Evolutionary conservation across 2,113 vertebrate genomes (phyloP).

Genomic region (Phrynosoma platyrhinos): DNA sequence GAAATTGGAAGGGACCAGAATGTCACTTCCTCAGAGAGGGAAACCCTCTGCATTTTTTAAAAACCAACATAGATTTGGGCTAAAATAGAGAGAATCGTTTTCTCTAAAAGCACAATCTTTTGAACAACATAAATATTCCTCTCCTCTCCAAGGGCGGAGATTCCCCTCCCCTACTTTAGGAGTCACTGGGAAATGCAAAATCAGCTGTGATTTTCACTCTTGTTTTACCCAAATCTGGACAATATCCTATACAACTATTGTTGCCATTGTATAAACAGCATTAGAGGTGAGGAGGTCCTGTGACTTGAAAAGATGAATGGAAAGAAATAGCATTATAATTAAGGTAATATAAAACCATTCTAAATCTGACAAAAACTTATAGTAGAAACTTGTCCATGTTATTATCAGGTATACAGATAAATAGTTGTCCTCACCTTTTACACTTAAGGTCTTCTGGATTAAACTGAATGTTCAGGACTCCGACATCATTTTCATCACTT

Average conservation of each 20-base stretch:
- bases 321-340: not conserved
- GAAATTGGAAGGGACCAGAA: too few species aligned
- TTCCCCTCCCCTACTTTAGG: too few species aligned
- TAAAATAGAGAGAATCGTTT: not conserved
- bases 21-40: too few species aligned
- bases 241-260: not conserved
- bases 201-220: not conserved
- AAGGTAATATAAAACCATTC: not conserved
- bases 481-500: constrained; percentile 65
- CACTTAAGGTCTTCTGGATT: constrained; percentile 74
- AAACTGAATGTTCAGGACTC: constrained; percentile 80
- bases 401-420: not conserved
- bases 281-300: not conserved
- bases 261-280: not conserved
- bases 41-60: too few species aligned
- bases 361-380: not conserved
- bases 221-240: not conserved
- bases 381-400: not conserved
- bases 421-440: constrained; percentile 73
- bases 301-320: not conserved
- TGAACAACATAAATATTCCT: not conserved
- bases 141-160: not conserved
- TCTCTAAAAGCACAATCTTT: too few species aligned
- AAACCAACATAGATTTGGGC: not conserved
- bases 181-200: not conserved